Evolutionary conservation across 2,797 vertebrate species (phyloP).

Genomic region (Lacerta viridis): DNA sequence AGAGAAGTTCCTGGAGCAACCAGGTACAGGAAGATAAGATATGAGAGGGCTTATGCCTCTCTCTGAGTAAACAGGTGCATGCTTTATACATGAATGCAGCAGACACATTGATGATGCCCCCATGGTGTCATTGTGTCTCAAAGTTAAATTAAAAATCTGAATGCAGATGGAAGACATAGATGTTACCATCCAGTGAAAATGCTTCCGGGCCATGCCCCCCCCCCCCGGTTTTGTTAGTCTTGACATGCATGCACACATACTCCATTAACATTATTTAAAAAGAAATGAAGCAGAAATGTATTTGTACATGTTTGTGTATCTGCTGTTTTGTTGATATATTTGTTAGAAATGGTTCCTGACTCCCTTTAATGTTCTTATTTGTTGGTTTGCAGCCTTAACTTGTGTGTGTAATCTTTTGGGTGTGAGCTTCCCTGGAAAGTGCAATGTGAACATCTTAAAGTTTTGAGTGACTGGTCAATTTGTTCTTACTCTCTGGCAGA

Average conservation of each 20-base stretch:
- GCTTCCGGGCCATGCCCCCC: too few relatives aligned
- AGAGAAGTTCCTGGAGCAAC: background rate
- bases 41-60: too few relatives aligned
- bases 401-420: background rate
- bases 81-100: background rate
- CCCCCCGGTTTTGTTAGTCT: background rate
- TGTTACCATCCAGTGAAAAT: background rate
- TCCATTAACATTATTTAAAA: too few relatives aligned
- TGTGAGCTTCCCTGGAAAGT: background rate
- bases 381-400: background rate
- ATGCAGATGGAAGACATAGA: background rate
- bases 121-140: background rate
- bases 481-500: constrained; percentile 6
- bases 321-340: background rate
- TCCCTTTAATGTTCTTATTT: background rate
- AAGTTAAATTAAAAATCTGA: background rate
- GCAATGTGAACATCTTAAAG: background rate
- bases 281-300: background rate
- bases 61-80: background rate
- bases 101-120: background rate
- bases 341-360: background rate
- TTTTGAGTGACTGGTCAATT: constrained; percentile 6
- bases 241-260: background rate
- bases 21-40: background rate
- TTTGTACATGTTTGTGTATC: background rate